These are phyloP conservation scores for Rhinoderma darwinii DNA, from an alignment of 2,113 vertebrate genomes.

Conservation along the genomic window DNA sequence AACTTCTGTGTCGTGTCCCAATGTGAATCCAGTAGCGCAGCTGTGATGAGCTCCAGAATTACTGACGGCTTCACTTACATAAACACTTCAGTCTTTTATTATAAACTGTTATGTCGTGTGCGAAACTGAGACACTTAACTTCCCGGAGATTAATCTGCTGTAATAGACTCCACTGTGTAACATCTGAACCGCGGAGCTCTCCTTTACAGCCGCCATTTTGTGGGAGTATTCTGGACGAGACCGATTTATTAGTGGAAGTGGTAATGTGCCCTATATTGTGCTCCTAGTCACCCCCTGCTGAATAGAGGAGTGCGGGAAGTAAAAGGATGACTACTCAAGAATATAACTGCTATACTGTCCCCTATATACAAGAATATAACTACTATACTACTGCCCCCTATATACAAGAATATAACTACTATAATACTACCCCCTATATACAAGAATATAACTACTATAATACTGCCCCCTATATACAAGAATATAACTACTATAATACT, in stretches of 20 bases:
- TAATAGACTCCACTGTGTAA: neutral
- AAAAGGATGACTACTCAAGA: no score
- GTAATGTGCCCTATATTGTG: no score
- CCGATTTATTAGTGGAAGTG: no score
- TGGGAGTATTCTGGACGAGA: no score
- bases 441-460: neutral
- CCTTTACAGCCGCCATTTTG: no score
- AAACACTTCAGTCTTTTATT: slow-evolving; percentile 11
- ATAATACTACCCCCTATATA: neutral
- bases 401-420: neutral
- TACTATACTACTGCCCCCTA: neutral
- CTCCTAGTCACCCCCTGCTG: no score
- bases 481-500: slow-evolving; percentile 3
- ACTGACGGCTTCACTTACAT: neutral
- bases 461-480: neutral
- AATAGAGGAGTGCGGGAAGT: no score
- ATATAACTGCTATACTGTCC: slow-evolving; percentile 4
- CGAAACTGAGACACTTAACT: neutral
- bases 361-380: neutral
- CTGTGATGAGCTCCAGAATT: neutral
- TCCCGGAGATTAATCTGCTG: neutral
- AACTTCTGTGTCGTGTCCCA: neutral
- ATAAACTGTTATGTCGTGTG: slow-evolving; percentile 20
- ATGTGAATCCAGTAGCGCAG: neutral
- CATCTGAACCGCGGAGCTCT: no score